Percentiles rank a stretch among this genome's conserved stretches.
phyloP scores from a whole-genome alignment of 2,797 vertebrate genomes.

The Enteromius afrohamiltoni region DNA sequence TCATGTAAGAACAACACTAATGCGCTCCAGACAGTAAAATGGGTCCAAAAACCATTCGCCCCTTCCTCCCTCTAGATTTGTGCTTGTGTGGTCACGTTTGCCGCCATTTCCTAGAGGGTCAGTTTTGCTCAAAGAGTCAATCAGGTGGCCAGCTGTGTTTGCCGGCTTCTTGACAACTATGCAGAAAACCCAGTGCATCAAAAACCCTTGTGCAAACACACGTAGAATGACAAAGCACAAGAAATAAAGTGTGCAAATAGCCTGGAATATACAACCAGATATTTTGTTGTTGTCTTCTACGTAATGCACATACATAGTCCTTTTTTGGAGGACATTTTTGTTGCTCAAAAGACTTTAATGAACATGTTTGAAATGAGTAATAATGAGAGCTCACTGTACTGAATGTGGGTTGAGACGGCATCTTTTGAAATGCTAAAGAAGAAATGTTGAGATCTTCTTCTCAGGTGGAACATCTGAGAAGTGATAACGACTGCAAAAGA shows the following conservation, averaged over 20 bases:
- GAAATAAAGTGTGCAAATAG: constrained; percentile 11
- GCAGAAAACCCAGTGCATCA: constrained; percentile 35
- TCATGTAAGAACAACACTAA: background rate
- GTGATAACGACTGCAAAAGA: background rate
- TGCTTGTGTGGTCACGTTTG: constrained; percentile 38
- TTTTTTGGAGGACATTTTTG: background rate
- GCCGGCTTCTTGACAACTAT: constrained; percentile 48
- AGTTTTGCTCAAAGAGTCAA: constrained; percentile 57
- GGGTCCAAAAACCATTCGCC: background rate
- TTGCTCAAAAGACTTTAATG: background rate
- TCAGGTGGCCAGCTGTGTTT: constrained; percentile 74
- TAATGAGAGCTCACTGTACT: background rate
- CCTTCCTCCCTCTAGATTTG: background rate
- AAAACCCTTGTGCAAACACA: constrained; percentile 45
- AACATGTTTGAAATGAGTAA: background rate
- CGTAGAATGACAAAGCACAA: background rate
- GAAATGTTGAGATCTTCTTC: background rate
- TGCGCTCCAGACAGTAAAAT: background rate
- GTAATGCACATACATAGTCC: background rate
- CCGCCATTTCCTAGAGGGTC: constrained; percentile 57
- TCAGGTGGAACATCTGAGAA: background rate
- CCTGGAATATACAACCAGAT: background rate
- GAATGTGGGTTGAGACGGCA: background rate
- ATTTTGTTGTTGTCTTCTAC: background rate
- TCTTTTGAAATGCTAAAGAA: constrained; percentile 2